phyloP scores from a whole-genome alignment of 2,888 invertebrate genomes.

The Drosophila emarginata region DNA sequence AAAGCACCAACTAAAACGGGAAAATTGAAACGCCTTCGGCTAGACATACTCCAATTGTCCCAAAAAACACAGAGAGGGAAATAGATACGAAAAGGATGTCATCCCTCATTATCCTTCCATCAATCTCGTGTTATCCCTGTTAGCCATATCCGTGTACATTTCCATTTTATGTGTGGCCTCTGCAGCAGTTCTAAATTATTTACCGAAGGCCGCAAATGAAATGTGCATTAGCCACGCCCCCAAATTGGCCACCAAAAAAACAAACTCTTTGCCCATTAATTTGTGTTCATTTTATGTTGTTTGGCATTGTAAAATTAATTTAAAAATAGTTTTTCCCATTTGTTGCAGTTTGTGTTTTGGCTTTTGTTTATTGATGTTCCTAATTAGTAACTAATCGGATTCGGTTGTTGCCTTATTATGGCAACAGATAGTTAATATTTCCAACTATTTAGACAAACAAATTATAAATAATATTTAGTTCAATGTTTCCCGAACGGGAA shows the following conservation, averaged over 20 bases:
- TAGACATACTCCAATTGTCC: constrained; percentile 16
- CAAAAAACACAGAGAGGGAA: background rate
- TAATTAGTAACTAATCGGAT: constrained; percentile 28
- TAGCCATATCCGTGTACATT: background rate
- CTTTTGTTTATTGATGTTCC: constrained; percentile 23
- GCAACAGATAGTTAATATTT: background rate
- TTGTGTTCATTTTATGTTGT: background rate
- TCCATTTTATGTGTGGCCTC: background rate
- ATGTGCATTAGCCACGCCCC: constrained; percentile 5
- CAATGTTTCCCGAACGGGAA: background rate
- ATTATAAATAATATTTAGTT: background rate
- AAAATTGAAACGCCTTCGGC: constrained; percentile 1
- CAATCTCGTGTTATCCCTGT: background rate
- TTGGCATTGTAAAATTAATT: constrained; percentile 29
- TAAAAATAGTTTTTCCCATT: constrained; percentile 19
- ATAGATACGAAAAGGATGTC: background rate
- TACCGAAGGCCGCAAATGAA: constrained; percentile 40
- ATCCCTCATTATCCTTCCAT: background rate
- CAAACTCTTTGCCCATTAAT: background rate
- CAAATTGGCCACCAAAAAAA: background rate
- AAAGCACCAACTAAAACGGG: background rate
- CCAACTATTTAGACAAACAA: background rate
- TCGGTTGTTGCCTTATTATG: background rate
- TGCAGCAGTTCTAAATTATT: constrained; percentile 42
- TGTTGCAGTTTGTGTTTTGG: constrained; percentile 2